Conservation (phyloP, 2,888 invertebrate species). For the Lacanobia wlatinum region DNA sequence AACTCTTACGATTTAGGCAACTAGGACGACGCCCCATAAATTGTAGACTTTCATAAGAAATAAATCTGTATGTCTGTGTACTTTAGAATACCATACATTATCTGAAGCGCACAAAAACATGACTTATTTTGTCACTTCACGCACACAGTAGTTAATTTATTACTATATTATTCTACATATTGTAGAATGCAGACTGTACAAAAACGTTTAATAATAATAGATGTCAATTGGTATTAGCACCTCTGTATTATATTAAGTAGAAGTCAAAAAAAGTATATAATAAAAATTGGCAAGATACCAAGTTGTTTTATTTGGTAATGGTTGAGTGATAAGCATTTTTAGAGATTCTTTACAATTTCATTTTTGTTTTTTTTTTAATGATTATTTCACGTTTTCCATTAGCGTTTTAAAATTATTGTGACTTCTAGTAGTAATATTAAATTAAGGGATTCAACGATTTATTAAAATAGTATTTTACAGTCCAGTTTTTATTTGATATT, state of each 20-base stretch:
- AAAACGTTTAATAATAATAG: not conserved
- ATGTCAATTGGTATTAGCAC: slow-evolving; percentile 12
- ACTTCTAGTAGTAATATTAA: not conserved
- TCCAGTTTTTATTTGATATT: not conserved
- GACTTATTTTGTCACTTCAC: not conserved
- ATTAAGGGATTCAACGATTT: not conserved
- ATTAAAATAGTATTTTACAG: not conserved
- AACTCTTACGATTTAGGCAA: no score
- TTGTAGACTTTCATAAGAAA: not conserved
- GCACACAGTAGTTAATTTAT: not conserved
- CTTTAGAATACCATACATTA: not conserved
- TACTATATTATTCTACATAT: no score
- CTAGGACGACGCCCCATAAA: not conserved
- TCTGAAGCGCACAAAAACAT: not conserved
- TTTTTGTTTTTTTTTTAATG: not conserved
- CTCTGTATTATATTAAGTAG: slow-evolving; percentile 1
- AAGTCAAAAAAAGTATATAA: slow-evolving; percentile 3
- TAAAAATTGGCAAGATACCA: not conserved
- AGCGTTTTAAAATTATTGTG: not conserved
- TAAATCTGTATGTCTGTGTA: no score
- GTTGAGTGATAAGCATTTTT: not conserved
- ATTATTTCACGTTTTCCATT: not conserved
- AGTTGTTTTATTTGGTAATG: slow-evolving; percentile 7
- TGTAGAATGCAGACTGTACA: not conserved
- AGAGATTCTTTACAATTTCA: slow-evolving; percentile 21